These are phyloP conservation scores for Myotis daubentonii DNA, from an alignment of 2,797 vertebrate species.

Conservation along the genomic window DNA sequence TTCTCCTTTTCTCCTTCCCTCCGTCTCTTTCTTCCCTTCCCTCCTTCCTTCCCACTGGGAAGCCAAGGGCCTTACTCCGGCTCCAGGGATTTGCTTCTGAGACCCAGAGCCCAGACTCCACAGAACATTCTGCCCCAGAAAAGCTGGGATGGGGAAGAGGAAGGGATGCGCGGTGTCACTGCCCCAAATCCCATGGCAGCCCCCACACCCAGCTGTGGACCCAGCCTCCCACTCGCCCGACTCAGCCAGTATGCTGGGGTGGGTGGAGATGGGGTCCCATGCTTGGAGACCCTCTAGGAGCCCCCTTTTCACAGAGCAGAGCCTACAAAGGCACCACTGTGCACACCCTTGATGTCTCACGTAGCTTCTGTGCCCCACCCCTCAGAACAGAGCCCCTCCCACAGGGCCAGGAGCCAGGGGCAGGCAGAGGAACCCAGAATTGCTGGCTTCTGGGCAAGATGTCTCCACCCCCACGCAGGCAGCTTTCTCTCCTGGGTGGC, in stretches of 20 bases:
- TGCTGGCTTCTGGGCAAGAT: not conserved
- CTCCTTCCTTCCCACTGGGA: not conserved
- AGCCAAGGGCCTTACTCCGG: not conserved
- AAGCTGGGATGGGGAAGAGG: not conserved
- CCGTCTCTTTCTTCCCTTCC: not conserved
- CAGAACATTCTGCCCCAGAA: not conserved
- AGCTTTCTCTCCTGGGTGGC: not conserved
- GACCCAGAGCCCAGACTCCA: not conserved
- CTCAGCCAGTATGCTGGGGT: not conserved
- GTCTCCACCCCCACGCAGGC: too few relatives aligned
- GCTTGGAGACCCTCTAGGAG: not conserved
- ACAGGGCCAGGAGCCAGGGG: fast-evolving
- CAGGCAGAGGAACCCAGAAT: not conserved
- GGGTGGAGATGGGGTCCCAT: fast-evolving
- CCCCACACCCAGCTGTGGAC: not conserved
- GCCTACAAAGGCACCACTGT: fast-evolving
- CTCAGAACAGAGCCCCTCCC: not conserved
- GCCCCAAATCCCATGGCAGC: not conserved
- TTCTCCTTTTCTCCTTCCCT: not conserved
- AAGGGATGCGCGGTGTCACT: fast-evolving
- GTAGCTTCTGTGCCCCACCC: not conserved
- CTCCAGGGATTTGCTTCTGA: not conserved
- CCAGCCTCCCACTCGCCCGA: too few relatives aligned
- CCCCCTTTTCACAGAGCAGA: not conserved
- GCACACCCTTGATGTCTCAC: not conserved